phyloP scores from a whole-genome alignment of 2,113 vertebrate species.

The Microcebus griseorufus region DNA sequence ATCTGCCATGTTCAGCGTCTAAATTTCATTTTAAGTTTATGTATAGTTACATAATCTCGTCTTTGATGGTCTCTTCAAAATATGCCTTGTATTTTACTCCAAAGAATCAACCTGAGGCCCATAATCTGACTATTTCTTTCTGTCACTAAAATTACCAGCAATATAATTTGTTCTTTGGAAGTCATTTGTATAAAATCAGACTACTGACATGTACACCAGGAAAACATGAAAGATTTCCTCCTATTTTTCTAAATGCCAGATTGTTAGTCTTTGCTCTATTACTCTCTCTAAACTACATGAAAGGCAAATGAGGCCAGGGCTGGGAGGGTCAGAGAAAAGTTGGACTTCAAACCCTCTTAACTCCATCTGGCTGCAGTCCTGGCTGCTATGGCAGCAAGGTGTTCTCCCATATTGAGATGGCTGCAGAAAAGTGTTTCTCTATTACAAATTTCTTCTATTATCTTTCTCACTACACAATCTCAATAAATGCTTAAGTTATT shows the following conservation, averaged over 20 bases:
- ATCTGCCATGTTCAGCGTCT: conserved; percentile 21
- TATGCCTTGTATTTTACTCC: neutral
- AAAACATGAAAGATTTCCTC: neutral
- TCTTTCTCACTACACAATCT: neutral
- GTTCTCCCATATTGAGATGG: neutral
- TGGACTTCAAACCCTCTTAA: conserved; percentile 17
- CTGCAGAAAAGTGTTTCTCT: conserved; percentile 49
- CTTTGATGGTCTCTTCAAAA: conserved; percentile 30
- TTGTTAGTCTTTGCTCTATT: neutral
- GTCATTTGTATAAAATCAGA: conserved; percentile 49
- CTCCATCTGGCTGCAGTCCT: conserved; percentile 30
- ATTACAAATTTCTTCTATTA: conserved; percentile 31
- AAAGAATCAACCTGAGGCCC: neutral
- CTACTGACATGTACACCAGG: neutral
- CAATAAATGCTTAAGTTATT: neutral
- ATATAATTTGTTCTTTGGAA: neutral
- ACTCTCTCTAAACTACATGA: conserved; percentile 17
- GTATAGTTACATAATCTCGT: neutral
- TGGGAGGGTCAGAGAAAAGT: conserved; percentile 2
- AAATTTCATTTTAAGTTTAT: conserved; percentile 41
- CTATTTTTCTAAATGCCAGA: conserved; percentile 41
- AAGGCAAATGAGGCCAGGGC: conserved; percentile 41
- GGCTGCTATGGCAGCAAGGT: conserved; percentile 31
- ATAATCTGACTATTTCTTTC: conserved; percentile 10
- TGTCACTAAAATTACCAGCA: conserved; percentile 51